phyloP scores from a whole-genome alignment of 2,888 invertebrate genomes.

The Cheilosia grossa region DNA sequence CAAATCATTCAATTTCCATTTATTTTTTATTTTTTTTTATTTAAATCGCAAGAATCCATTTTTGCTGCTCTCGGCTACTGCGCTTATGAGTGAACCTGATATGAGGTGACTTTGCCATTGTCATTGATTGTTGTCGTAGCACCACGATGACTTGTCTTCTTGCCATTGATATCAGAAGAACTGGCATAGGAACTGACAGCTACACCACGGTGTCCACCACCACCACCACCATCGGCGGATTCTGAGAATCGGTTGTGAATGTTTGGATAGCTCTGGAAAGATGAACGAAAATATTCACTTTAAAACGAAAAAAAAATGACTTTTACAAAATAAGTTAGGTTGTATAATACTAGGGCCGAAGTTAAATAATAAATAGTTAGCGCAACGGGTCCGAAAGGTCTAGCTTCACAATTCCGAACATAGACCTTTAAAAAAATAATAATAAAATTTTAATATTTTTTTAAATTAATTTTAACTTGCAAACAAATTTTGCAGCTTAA shows the following conservation, averaged over 20 bases:
- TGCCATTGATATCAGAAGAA: slow-evolving; percentile 86
- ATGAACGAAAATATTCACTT: neutral
- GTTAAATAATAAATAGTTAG: too few species aligned
- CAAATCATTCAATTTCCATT: neutral
- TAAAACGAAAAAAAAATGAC: neutral
- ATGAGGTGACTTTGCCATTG: slow-evolving; percentile 88
- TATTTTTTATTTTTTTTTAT: neutral
- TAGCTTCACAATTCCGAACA: neutral
- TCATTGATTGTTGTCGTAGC: slow-evolving; percentile 88
- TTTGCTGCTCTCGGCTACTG: neutral
- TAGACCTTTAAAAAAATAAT: neutral
- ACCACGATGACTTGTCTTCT: slow-evolving; percentile 84
- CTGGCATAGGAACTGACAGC: slow-evolving; percentile 87
- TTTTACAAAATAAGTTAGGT: too few species aligned
- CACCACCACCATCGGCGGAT: slow-evolving; percentile 78
- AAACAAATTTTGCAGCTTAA: too few species aligned
- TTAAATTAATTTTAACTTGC: too few species aligned
- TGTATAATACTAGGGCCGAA: too few species aligned
- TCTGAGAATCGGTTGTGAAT: slow-evolving; percentile 78
- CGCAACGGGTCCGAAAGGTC: too few species aligned
- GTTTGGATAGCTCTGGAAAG: slow-evolving; percentile 78
- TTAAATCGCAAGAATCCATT: slow-evolving; percentile 20
- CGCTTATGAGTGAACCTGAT: slow-evolving; percentile 82
- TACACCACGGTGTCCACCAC: slow-evolving; percentile 84
- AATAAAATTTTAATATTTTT: too few species aligned